Evolutionary conservation across 1,140 invertebrate genomes (phyloP).

Genomic region (Pogonomyrmex californicus): DNA sequence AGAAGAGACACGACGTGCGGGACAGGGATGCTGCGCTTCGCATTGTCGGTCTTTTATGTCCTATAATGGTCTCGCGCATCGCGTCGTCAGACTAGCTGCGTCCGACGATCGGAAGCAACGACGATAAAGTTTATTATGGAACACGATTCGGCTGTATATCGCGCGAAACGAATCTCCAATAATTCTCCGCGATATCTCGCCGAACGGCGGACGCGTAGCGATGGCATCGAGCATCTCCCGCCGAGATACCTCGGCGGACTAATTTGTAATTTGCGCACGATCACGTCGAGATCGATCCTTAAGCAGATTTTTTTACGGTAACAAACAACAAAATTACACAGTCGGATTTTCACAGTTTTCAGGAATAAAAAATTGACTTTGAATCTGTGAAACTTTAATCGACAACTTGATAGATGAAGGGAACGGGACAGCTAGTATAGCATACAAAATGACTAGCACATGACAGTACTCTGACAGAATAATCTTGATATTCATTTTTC

Average conservation of each 20-base stretch:
- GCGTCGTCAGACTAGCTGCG: conserved; percentile 37
- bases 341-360: not conserved
- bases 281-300: not conserved
- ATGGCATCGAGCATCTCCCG: not conserved
- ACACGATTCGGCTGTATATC: conserved; percentile 23
- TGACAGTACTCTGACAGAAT: conserved; percentile 42
- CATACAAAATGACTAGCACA: conserved; percentile 40
- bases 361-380: not conserved
- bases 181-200: conserved; percentile 58
- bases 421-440: conserved; percentile 13
- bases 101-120: conserved; percentile 36
- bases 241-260: not conserved
- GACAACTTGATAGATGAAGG: conserved; percentile 38
- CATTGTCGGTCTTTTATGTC: conserved; percentile 42
- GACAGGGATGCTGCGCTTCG: not conserved
- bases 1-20: not conserved
- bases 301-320: not conserved
- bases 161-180: conserved; percentile 69
- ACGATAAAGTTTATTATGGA: conserved; percentile 67
- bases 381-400: conserved; percentile 13
- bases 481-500: conserved; percentile 58
- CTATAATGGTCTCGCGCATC: conserved; percentile 33
- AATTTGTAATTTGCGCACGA: too few relatives aligned
- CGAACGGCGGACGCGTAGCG: conserved; percentile 13
- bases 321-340: not conserved